A percentile compares a stretch with the other conserved stretches of the same genome.
Conservation (phyloP, 2,797 vertebrate genomes). For the Pampus argenteus region DNA sequence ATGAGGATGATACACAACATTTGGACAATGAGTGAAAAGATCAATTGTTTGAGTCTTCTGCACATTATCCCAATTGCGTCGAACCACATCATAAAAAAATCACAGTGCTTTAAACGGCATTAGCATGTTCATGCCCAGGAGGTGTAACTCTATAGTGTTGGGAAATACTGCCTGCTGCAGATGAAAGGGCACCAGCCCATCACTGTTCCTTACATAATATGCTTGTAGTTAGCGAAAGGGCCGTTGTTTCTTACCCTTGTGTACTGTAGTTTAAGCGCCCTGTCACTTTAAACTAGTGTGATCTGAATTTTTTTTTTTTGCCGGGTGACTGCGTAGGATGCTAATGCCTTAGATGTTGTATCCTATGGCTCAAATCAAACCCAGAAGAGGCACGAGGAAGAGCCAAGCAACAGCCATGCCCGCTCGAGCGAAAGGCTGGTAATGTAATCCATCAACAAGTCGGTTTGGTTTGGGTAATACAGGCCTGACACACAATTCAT, state of each 20-base stretch:
- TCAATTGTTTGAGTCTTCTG: slow-evolving; percentile 8
- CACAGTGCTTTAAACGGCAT: slow-evolving; percentile 44
- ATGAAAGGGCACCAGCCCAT: slow-evolving; percentile 66
- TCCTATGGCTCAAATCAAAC: slow-evolving; percentile 88
- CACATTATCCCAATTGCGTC: slow-evolving; percentile 15
- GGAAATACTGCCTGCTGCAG: slow-evolving; percentile 62
- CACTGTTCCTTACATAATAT: slow-evolving; percentile 71
- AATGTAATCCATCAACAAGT: slow-evolving; percentile 83
- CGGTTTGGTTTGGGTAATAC: slow-evolving; percentile 83
- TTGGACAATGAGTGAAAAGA: slow-evolving; percentile 8
- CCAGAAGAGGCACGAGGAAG: slow-evolving; percentile 85
- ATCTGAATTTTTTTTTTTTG: slow-evolving; percentile 85
- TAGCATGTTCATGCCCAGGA: slow-evolving; percentile 59
- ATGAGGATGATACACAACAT: slow-evolving; percentile 16
- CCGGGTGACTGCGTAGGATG: slow-evolving; percentile 85
- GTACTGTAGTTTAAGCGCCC: slow-evolving; percentile 82
- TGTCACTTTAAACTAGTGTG: slow-evolving; percentile 89
- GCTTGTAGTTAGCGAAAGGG: slow-evolving; percentile 83
- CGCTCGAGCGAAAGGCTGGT: slow-evolving; percentile 61
- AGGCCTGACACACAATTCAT: slow-evolving; percentile 15
- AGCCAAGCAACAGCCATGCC: slow-evolving; percentile 82
- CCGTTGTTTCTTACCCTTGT: slow-evolving; percentile 84
- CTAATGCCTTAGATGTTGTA: slow-evolving; percentile 81
- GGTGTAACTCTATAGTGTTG: slow-evolving; percentile 78
- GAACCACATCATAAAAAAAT: slow-evolving; percentile 51